These are phyloP conservation scores for Xyrauchen texanus DNA, from an alignment of 2,113 vertebrate species.

Conservation along the genomic window DNA sequence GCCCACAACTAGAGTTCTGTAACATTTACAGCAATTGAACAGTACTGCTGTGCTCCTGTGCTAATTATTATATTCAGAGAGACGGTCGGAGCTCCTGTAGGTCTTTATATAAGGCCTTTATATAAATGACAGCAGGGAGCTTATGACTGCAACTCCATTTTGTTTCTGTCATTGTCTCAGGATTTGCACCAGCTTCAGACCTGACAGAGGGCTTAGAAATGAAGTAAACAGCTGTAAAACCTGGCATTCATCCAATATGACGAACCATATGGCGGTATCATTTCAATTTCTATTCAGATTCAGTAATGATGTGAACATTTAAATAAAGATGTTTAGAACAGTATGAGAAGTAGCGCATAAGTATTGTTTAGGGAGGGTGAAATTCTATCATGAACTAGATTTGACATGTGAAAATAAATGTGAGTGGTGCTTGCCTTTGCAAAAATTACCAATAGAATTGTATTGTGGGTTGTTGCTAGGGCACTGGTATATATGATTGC, in stretches of 20 bases:
- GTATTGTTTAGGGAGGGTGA: background rate
- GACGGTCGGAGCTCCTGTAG: slow-evolving; percentile 6
- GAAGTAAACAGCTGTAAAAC: slow-evolving; percentile 17
- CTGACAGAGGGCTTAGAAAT: slow-evolving; percentile 24
- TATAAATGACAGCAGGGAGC: slow-evolving; percentile 6
- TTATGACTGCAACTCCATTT: slow-evolving; percentile 26
- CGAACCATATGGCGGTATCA: slow-evolving; percentile 18
- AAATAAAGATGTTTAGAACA: background rate
- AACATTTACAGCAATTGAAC: background rate
- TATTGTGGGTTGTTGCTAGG: too few species aligned
- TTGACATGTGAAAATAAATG: too few species aligned
- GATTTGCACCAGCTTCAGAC: background rate
- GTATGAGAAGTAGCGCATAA: background rate
- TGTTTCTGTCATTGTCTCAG: slow-evolving; percentile 24
- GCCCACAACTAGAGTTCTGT: background rate
- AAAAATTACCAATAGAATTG: too few species aligned
- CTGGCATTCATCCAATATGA: slow-evolving; percentile 5
- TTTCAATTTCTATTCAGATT: slow-evolving; percentile 7
- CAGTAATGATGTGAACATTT: background rate
- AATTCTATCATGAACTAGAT: too few species aligned
- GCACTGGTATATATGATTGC: too few species aligned
- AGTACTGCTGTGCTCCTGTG: background rate
- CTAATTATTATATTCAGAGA: slow-evolving; percentile 7
- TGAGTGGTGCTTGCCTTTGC: too few species aligned
- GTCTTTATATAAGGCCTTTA: background rate